Base-by-base conservation (phyloP, 2,797 vertebrate genomes). In the Synanceia verrucosa region DNA sequence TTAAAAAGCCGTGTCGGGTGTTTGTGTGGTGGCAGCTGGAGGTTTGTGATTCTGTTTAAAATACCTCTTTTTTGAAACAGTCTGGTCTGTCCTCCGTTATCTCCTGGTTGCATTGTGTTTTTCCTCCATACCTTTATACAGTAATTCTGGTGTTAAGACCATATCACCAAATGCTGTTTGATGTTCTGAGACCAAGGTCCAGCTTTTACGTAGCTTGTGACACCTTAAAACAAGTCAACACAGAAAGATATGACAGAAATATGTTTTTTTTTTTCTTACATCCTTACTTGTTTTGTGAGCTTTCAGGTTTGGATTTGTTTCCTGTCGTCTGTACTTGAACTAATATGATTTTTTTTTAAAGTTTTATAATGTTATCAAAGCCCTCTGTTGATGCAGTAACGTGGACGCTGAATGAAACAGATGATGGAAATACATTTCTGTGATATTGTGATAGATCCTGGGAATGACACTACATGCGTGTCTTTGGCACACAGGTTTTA, bases 401-500 rank as follows among this genome's bases (percentile, higher is more conserved):
- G n/a, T 10, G 36, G 43, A 57, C 0, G 5, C 6, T 19, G 21
- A 60, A 34, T 8, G 2, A 28, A 65, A 18, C 19, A 36, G 13
- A 14, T n/a, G 55, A 66, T 5, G 4, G 4, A 74, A 52, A 41
- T 10, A 53, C 18, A 36, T 21, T 44, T n/a, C n/a, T 6, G 53
- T 65, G 46, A 61, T 29, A 6, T 3, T 33, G 57, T 44, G 58
- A 56, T 2, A 28, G 48, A 68, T n/a, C 44, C 24, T 44, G 43
- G 28, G 51, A 39, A 21, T 28, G 76, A 90, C 79, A 78, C 78
- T 50, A 67, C 76, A 19, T 41, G 68, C 74, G 47, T 44, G 82
- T 90, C 91, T 92, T 91, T 92, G 91, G 91, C 91, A 92, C 88
- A 58, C 59, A 81, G 65, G 81, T 79, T 86, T 73, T n/a, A 61